Evolutionary conservation across 2,113 vertebrate species (phyloP), one percentile per base, ranked within the genome.

Genomic region (Cephalopholis sonnerati): DNA sequence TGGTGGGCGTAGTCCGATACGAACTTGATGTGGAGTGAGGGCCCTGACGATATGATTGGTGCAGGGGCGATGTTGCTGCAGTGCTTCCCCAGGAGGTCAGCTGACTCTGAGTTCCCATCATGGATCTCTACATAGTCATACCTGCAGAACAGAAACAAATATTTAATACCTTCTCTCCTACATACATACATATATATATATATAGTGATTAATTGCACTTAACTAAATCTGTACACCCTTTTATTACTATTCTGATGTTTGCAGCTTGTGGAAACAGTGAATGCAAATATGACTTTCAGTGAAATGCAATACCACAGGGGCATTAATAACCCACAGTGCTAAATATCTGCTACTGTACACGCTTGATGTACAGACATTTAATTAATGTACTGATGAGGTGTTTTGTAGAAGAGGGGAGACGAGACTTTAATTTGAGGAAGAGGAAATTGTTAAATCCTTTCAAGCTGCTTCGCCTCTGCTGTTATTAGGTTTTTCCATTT

Each of bases 111-210:
- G 93, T 96, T 97, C 5, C 98, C 98, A 1, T 99, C 98, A 0
- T 97, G 97, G 87, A 99, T 98, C 95, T 99, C 98, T 0, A 99
- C 97, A 79, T 97, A 99, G 94, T 99, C 98, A 0, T 99, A 99
- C 93, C 98, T 99, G 91, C 18, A 75, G 66, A 87, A 84, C 68
- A 81, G 77, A 81, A 68, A 75, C 48, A 85, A 7, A 81, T 15
- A 16, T 51, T 48, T 20, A 46, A 4, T 17, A 64, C 3, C 16
- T 41, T 24, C 16, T 15, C 29, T 20, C 20, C 20, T 18, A 2
- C 24, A 46, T n/a, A 46, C 25, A 46, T 6, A 16, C 44, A 22
- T 25, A n/a, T n/a, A n/a, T n/a, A n/a, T n/a, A n/a, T n/a, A n/a
- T n/a, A n/a, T n/a, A n/a, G 44, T 1, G 55, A 22, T 46, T 29